phyloP scores from a whole-genome alignment of 1,140 invertebrate species.

The Tetramorium simillimum region DNA sequence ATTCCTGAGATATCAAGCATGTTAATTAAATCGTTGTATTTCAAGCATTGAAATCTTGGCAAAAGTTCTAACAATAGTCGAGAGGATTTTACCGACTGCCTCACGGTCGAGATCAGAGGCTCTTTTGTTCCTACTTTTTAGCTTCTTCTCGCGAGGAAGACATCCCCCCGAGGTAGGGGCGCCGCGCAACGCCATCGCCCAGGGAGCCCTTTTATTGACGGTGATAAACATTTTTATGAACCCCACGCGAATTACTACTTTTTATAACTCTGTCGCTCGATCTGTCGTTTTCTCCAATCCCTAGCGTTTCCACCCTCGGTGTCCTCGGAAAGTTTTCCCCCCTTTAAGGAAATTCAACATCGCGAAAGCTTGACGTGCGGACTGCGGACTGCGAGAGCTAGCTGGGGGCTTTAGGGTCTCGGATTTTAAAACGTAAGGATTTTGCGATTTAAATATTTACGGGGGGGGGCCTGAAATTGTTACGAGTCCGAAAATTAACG shows the following conservation, averaged over 20 bases:
- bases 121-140: constrained; percentile 12
- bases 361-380: neutral
- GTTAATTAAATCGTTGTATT: neutral
- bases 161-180: constrained; percentile 8
- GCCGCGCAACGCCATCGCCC: neutral
- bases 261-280: constrained; percentile 24
- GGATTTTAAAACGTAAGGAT: neutral
- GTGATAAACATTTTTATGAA: constrained; percentile 34
- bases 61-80: neutral
- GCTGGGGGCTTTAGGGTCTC: neutral
- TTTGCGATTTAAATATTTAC: constrained; percentile 6
- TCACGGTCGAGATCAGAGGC: neutral
- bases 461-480: neutral
- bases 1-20: neutral
- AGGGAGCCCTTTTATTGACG: constrained; percentile 21
- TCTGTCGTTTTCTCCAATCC: constrained; percentile 20
- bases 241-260: constrained; percentile 28
- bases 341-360: constrained; percentile 12
- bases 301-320: neutral
- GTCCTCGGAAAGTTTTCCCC: neutral
- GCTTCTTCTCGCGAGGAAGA: neutral
- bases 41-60: neutral
- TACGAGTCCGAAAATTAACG: neutral
- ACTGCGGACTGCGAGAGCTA: neutral
- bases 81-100: neutral